These are phyloP conservation scores for Hydra vulgaris DNA, from an alignment of 30 jellyfish, hydroid and myxozoan species.

Conservation along the genomic window DNA sequence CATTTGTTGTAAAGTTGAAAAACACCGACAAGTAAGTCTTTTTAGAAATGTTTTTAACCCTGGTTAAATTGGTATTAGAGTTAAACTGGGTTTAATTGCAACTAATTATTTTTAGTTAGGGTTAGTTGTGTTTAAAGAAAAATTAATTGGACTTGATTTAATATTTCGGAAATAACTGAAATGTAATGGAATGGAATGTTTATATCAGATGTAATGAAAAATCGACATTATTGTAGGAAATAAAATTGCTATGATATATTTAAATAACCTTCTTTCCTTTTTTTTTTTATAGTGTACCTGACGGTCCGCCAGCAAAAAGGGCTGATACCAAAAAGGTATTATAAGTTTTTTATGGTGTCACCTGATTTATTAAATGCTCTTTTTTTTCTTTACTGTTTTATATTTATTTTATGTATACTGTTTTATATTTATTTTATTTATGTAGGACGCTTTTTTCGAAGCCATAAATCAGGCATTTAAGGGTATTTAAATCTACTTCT, in stretches of 20 bases:
- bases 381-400: not conserved
- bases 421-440: not conserved
- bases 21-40: not conserved
- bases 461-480: slow-evolving; percentile 13
- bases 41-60: not conserved
- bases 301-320: not conserved
- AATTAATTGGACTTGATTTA: too few relatives aligned
- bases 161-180: too few relatives aligned
- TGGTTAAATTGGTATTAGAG: too few relatives aligned
- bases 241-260: too few relatives aligned
- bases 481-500: not conserved
- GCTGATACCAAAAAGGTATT: not conserved
- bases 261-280: not conserved
- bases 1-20: slow-evolving; percentile 60
- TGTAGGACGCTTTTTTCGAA: slow-evolving; percentile 2
- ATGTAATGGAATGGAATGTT: too few relatives aligned
- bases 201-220: too few relatives aligned
- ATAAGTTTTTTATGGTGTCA: not conserved
- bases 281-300: not conserved
- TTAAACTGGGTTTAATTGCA: too few relatives aligned
- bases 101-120: not conserved
- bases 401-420: not conserved
- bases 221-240: too few relatives aligned
- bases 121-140: too few relatives aligned
- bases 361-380: not conserved